Evolutionary conservation across 2,113 vertebrate species (phyloP).

Genomic region (Pseudonaja textilis): DNA sequence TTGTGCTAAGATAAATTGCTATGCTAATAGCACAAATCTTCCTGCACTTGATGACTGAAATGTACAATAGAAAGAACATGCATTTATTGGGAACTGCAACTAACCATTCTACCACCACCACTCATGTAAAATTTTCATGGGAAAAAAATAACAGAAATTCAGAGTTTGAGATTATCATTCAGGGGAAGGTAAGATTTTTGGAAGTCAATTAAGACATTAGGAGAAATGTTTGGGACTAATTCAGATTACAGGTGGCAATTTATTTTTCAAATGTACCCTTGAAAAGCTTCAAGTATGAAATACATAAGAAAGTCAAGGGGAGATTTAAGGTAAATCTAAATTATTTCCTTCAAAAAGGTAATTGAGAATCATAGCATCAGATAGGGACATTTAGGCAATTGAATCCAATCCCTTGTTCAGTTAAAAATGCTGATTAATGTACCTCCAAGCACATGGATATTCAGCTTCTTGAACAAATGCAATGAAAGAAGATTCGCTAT

Average conservation of each 20-base stretch:
- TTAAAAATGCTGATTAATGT: neutral
- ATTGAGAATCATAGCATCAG: neutral
- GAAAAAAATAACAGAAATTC: neutral
- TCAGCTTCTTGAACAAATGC: neutral
- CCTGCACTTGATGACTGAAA: neutral
- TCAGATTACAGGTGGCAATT: neutral
- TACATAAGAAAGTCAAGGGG: neutral
- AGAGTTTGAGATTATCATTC: neutral
- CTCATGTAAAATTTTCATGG: neutral
- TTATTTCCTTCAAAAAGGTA: neutral
- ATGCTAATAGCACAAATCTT: constrained; percentile 29
- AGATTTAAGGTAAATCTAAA: neutral
- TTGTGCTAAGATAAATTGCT: constrained; percentile 44
- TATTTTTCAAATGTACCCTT: neutral
- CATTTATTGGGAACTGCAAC: neutral
- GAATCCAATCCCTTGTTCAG: neutral
- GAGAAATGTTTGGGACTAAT: neutral
- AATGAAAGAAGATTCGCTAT: neutral
- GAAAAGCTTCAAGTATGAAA: neutral
- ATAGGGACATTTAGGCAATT: neutral
- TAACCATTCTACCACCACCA: neutral
- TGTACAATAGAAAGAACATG: constrained; percentile 2
- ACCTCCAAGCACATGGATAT: neutral
- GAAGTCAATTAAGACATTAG: neutral
- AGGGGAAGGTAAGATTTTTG: neutral